Evolutionary conservation across 2,888 invertebrate species (phyloP).

Genomic region (Bombylius discolor): DNA sequence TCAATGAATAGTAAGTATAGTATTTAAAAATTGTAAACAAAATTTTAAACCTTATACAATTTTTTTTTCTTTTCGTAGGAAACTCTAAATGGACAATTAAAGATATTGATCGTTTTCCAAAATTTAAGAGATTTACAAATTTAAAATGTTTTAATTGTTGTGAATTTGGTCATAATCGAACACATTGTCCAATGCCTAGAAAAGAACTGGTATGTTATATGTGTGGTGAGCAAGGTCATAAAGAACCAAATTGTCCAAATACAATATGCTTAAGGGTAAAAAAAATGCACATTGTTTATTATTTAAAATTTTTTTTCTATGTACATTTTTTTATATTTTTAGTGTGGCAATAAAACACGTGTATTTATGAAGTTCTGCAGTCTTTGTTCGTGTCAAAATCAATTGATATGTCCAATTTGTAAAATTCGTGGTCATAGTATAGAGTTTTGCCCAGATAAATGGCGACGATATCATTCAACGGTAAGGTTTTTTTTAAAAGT

Average conservation of each 20-base stretch:
- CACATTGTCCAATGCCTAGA: slow-evolving; percentile 44
- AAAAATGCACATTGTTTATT: not conserved
- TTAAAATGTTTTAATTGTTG: slow-evolving; percentile 51
- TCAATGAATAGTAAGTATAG: slow-evolving; percentile 48
- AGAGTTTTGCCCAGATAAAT: slow-evolving; percentile 54
- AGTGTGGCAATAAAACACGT: slow-evolving; percentile 54
- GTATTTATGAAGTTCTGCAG: slow-evolving; percentile 47
- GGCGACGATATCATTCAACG: slow-evolving; percentile 63
- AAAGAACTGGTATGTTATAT: slow-evolving; percentile 48
- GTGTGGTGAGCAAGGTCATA: slow-evolving; percentile 55
- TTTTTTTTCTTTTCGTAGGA: not conserved
- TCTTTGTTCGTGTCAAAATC: slow-evolving; percentile 40
- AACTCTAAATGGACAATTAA: slow-evolving; percentile 25
- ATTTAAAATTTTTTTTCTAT: not conserved
- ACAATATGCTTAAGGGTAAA: slow-evolving; percentile 58
- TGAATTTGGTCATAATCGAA: slow-evolving; percentile 48
- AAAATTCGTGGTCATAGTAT: slow-evolving; percentile 48
- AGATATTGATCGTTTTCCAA: slow-evolving; percentile 26
- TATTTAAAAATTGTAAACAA: not conserved
- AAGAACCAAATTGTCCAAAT: slow-evolving; percentile 52
- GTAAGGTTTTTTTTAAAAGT: slow-evolving; percentile 34
- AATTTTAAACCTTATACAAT: not conserved
- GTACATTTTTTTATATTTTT: slow-evolving; percentile 21
- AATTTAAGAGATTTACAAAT: slow-evolving; percentile 18
- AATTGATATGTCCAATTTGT: slow-evolving; percentile 45